These are phyloP conservation scores for Cyrtodaria siliqua DNA, from an alignment of 2,888 invertebrate species.

Conservation along the genomic window DNA sequence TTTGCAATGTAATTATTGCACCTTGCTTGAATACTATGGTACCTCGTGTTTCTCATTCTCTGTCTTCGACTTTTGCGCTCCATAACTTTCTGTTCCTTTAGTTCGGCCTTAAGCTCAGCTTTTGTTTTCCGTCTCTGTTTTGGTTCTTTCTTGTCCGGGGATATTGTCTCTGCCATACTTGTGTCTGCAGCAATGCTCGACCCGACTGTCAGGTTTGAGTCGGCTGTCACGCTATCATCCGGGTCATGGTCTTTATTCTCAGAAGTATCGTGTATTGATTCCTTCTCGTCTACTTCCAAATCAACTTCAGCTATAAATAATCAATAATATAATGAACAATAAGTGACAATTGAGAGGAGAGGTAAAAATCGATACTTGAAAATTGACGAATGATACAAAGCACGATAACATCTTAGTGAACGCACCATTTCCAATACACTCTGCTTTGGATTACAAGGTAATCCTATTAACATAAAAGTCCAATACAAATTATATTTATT, in stretches of 20 bases:
- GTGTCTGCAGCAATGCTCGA: constrained; percentile 33
- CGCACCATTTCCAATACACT: too few species aligned
- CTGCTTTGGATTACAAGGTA: too few species aligned
- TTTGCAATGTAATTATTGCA: too few species aligned
- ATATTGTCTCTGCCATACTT: constrained; percentile 36
- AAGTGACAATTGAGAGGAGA: too few species aligned
- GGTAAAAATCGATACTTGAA: too few species aligned
- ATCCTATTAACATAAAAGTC: too few species aligned
- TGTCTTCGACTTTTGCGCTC: constrained; percentile 83
- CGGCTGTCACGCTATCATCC: neutral
- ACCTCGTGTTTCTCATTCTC: constrained; percentile 83
- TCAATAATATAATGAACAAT: too few species aligned
- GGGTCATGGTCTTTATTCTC: constrained; percentile 1
- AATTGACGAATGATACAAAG: too few species aligned
- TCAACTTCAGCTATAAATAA: too few species aligned
- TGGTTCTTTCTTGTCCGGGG: constrained; percentile 44
- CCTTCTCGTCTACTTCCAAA: constrained; percentile 2
- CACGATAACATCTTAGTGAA: too few species aligned
- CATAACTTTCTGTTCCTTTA: constrained; percentile 82
- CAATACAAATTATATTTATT: too few species aligned
- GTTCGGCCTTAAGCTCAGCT: constrained; percentile 82
- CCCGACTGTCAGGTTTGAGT: constrained; percentile 40
- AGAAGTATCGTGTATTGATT: neutral
- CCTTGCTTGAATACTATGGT: too few species aligned
- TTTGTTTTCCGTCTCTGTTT: constrained; percentile 78